Base-by-base conservation (phyloP, 2,113 vertebrate species). In the Cettia cetti region DNA sequence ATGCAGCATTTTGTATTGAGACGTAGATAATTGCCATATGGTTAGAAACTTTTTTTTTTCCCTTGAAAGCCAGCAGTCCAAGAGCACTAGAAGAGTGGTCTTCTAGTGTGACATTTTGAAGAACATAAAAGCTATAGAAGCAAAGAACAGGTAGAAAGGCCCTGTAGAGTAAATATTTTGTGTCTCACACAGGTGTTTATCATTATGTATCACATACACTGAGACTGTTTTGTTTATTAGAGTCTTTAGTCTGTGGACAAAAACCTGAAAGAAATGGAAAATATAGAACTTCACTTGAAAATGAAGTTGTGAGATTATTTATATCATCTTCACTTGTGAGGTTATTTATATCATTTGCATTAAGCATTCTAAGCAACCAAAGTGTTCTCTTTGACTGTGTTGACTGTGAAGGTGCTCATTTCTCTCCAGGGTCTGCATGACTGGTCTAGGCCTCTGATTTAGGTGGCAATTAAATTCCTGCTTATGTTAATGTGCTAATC, bases 321-420 rank as follows among this genome's bases (percentile, higher is more conserved):
- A 3, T 56, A 22, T 40, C 0, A 2, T 60, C n/a, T n/a, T n/a
- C n/a, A n/a, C n/a, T n/a, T 60, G 10, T 52, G 21, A 19, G 2
- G 3, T 75, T 82, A 45, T 75, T 53, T 71, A 3, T 56, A 22
- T 40, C 0, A 2, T 60, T 22, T 80, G 2, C 0, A 0, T 54
- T 40, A 87, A 74, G 18, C 33, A 27, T 61, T 81, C 9, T 56
- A 28, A 90, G 14, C 45, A 86, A 49, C 3, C 17, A 31, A 10
- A 47, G 35, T 9, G 4, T 72, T 68, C 16, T 83, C 7, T 30
- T 61, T 2, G n/a, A n/a, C n/a, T n/a, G n/a, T n/a, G 0, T 24
- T 63, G 26, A 61, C 27, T 59, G 15, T 78, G 45, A 52, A 64
- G 50, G 26, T 82, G 27, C 19, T 61, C 9, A 3, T 44, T 54